Base-by-base conservation (phyloP, 1,140 invertebrate species). In the Pectinophora gossypiella region DNA sequence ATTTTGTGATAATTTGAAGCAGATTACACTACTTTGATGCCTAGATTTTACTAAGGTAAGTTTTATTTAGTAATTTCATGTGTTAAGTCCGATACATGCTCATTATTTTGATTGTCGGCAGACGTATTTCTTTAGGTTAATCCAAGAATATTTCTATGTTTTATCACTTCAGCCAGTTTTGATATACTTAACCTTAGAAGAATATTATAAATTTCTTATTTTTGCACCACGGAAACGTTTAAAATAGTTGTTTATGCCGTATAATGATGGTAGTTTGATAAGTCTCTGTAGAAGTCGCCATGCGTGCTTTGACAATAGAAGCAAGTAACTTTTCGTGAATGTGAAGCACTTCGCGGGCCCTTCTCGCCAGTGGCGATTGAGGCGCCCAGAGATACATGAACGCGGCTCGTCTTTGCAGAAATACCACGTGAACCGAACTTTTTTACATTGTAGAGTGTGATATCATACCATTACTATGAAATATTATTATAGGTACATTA, bases 11-110 rank as follows among this genome's bases (percentile, higher is more conserved):
- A 61, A 71, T 83, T 76, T 55, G 76, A 73, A 69, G 59, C 59
- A 72, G 55, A 68, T 66, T 77, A 87, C 73, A 56, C 59, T 53
- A 74, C 54, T 84, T 87, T 86, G 64, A 86, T 86, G 83, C 83
- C 77, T 86, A 84, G 77, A 76, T 73, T 73, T 72, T 85, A 81
- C 65, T 86, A 69, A 86, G 83, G 83, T 86, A 77, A 77, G 81
- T 66, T 42, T 59, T 43, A 5, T 58, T 35, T 38, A 53, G 36
- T 51, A 53, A 54, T 2, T 19, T 18, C 16, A 10, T 18, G 16
- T 16, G 20, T 36, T 35, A 38, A 27, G 44, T 50, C 15, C 49
- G 15, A 22, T 51, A 6, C 27, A 10, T 64, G 45, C 40, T 27
- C 15, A 59, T 52, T 83, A 76, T 77, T 81, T 68, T 77, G 56